Conservation (phyloP, 1,140 invertebrate species). For the Stegodyphus mimosarum region DNA sequence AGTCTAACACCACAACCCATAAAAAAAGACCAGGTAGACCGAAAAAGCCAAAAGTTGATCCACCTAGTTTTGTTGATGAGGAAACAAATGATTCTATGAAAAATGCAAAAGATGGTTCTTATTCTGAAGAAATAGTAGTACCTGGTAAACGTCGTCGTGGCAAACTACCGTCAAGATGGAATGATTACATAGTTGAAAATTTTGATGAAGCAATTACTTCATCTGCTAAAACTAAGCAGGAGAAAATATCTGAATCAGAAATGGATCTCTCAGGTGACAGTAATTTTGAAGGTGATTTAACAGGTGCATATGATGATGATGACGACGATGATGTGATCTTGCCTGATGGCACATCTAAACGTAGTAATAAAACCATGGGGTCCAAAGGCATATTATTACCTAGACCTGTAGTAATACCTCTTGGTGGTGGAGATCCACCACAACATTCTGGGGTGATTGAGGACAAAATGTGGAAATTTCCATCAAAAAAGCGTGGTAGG, state of each 20-base stretch:
- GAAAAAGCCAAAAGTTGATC: constrained; percentile 34
- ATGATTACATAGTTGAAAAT: constrained; percentile 60
- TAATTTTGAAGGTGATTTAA: constrained; percentile 41
- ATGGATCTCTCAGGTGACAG: constrained; percentile 40
- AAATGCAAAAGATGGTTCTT: constrained; percentile 5
- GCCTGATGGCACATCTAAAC: constrained; percentile 26
- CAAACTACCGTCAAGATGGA: constrained; percentile 48
- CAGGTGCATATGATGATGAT: constrained; percentile 53
- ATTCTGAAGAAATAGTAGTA: constrained; percentile 3
- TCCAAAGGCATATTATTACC: neutral
- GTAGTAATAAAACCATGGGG: neutral
- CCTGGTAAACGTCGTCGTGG: constrained; percentile 26
- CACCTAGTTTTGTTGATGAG: constrained; percentile 45
- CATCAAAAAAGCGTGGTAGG: constrained; percentile 42
- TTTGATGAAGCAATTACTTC: constrained; percentile 58
- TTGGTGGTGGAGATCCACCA: constrained; percentile 31
- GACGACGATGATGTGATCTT: constrained; percentile 32
- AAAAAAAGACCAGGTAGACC: constrained; percentile 47
- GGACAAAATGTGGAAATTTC: constrained; percentile 36
- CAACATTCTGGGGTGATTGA: neutral
- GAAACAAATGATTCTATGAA: constrained; percentile 36
- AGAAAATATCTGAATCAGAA: constrained; percentile 55
- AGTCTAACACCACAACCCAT: neutral
- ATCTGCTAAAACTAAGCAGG: constrained; percentile 40
- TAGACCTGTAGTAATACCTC: constrained; percentile 27